Evolutionary conservation across 2,888 invertebrate genomes (phyloP).

Genomic region (Leucophora obtusa): DNA sequence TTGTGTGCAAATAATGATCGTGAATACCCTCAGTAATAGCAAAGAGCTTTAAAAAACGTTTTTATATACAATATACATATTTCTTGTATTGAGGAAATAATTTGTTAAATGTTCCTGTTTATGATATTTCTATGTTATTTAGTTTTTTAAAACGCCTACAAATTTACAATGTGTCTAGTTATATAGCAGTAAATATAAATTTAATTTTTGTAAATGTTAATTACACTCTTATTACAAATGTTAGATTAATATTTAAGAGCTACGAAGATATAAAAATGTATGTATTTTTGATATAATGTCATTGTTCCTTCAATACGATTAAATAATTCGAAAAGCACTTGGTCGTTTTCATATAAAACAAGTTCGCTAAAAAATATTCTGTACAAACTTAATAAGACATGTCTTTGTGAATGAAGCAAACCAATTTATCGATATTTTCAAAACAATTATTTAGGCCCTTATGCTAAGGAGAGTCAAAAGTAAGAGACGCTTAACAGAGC

Average conservation of each 20-base stretch:
- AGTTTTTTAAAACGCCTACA: too few species aligned
- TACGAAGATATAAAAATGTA: conserved; percentile 6
- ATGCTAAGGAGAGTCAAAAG: conserved; percentile 99
- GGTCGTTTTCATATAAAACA: background rate
- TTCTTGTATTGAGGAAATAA: too few species aligned
- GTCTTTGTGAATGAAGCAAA: conserved; percentile 54
- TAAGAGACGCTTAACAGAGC: conserved; percentile 94
- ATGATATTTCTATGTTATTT: too few species aligned
- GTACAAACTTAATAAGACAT: background rate
- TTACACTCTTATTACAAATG: background rate
- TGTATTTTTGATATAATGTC: conserved; percentile 19
- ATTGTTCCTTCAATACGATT: background rate
- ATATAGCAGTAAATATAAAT: too few species aligned
- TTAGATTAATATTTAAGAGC: conserved; percentile 17
- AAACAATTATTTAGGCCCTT: conserved; percentile 89
- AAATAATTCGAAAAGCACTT: background rate
- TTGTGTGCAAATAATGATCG: too few species aligned
- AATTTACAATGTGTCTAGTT: too few species aligned
- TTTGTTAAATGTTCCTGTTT: too few species aligned
- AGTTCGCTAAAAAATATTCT: background rate
- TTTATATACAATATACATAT: too few species aligned
- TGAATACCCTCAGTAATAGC: too few species aligned
- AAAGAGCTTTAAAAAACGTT: too few species aligned
- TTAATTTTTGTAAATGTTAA: too few species aligned
- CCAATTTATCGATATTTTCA: conserved; percentile 44